phyloP scores from a whole-genome alignment of 2,113 vertebrate species.

The Apus apus region DNA sequence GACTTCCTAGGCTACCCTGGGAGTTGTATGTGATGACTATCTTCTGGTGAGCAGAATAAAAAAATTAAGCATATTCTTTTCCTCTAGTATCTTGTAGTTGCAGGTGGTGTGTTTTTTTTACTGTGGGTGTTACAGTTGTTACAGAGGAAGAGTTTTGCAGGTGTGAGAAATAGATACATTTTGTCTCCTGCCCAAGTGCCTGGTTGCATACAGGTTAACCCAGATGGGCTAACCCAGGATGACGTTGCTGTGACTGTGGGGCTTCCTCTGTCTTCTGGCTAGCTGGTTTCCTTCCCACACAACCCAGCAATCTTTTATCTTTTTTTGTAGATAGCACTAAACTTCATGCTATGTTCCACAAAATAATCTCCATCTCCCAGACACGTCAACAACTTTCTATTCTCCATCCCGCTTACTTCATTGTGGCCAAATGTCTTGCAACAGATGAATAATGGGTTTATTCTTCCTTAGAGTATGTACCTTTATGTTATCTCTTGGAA shows the following conservation, averaged over 20 bases:
- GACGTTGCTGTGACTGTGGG: background rate
- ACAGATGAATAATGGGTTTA: constrained; percentile 51
- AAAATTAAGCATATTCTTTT: background rate
- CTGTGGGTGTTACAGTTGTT: background rate
- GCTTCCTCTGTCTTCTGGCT: background rate
- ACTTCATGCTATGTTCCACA: background rate
- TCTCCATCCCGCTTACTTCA: background rate
- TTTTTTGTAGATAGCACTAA: background rate
- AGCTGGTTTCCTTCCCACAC: constrained; percentile 18
- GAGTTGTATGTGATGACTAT: background rate
- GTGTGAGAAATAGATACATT: background rate
- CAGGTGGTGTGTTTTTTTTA: background rate
- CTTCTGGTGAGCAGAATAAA: background rate
- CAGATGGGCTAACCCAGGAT: background rate
- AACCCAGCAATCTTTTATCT: background rate
- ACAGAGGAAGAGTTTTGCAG: background rate
- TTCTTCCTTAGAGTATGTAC: constrained; percentile 28
- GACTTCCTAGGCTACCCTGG: background rate
- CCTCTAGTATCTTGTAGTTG: background rate
- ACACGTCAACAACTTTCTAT: constrained; percentile 23
- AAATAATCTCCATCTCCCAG: constrained; percentile 9
- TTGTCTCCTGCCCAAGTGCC: background rate
- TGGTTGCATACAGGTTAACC: background rate
- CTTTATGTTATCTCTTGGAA: constrained; percentile 46
- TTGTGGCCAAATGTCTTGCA: background rate